These are phyloP conservation scores for Madoqua kirkii DNA, from an alignment of 2,113 vertebrate genomes.

Conservation along the genomic window DNA sequence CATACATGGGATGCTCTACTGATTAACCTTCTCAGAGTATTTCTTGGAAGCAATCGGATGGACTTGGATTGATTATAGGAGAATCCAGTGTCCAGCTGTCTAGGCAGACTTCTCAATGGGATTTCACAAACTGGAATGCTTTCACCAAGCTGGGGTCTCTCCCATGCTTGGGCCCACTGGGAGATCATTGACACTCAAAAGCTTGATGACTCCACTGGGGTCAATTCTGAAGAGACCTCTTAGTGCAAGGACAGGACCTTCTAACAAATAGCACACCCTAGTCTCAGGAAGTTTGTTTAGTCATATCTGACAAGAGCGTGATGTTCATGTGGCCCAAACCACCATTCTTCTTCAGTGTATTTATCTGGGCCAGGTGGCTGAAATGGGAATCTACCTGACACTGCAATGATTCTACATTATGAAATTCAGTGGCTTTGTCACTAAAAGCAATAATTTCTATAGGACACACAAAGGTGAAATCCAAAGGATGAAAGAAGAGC, in stretches of 20 bases:
- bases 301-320: not conserved
- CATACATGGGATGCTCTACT: constrained; percentile 43
- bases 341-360: constrained; percentile 89
- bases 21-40: constrained; percentile 94
- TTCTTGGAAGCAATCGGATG: constrained; percentile 90
- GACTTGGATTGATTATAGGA: constrained; percentile 95
- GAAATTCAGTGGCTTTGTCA: constrained; percentile 96
- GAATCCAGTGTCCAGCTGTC: constrained; percentile 96
- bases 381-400: constrained; percentile 97
- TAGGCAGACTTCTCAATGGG: constrained; percentile 94
- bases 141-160: constrained; percentile 94
- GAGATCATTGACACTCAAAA: constrained; percentile 94
- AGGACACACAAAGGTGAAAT: constrained; percentile 98
- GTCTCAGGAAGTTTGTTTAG: not conserved
- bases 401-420: constrained; percentile 90
- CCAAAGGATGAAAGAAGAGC: constrained; percentile 97
- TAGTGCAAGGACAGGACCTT: not conserved
- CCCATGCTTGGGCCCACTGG: constrained; percentile 91
- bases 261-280: not conserved
- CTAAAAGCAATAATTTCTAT: constrained; percentile 98
- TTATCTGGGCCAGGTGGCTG: constrained; percentile 93
- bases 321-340: not conserved
- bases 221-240: constrained; percentile 93
- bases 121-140: constrained; percentile 96
- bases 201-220: constrained; percentile 89